Conservation (phyloP, 2,888 invertebrate species). For the Stenodera caucasica region DNA sequence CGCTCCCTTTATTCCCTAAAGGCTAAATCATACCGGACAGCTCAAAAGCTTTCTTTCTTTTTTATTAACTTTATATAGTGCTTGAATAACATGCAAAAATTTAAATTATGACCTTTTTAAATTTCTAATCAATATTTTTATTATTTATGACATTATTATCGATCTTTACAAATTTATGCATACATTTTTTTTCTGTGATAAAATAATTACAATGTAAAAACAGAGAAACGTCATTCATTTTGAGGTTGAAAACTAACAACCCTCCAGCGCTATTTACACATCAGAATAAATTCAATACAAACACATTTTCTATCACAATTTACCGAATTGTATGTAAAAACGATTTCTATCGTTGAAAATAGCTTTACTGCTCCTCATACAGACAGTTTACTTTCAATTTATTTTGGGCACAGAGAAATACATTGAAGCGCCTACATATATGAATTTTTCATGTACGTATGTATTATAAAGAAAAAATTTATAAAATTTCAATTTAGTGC, state of each 20-base stretch:
- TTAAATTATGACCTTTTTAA: too few species aligned
- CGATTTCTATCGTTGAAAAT: slow-evolving; percentile 27
- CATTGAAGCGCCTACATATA: slow-evolving; percentile 26
- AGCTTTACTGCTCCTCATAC: slow-evolving; percentile 29
- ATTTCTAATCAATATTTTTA: too few species aligned
- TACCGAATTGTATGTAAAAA: slow-evolving; percentile 31
- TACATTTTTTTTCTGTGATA: too few species aligned
- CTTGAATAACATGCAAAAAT: too few species aligned
- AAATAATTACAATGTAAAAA: neutral
- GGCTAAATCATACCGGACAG: neutral
- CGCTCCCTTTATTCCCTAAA: neutral
- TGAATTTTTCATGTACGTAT: neutral
- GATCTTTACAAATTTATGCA: too few species aligned
- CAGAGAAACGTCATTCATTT: neutral
- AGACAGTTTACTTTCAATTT: slow-evolving; percentile 40
- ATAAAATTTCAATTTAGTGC: neutral
- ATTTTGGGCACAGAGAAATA: slow-evolving; percentile 36
- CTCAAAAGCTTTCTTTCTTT: neutral
- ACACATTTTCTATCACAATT: slow-evolving; percentile 31
- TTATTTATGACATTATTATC: too few species aligned
- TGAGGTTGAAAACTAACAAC: neutral
- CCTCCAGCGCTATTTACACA: neutral
- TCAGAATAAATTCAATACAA: slow-evolving; percentile 23
- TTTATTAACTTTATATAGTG: neutral
- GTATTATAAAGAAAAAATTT: neutral